These are phyloP conservation scores for Ormyrus nitidulus DNA, from an alignment of 2,888 invertebrate genomes.

Conservation along the genomic window DNA sequence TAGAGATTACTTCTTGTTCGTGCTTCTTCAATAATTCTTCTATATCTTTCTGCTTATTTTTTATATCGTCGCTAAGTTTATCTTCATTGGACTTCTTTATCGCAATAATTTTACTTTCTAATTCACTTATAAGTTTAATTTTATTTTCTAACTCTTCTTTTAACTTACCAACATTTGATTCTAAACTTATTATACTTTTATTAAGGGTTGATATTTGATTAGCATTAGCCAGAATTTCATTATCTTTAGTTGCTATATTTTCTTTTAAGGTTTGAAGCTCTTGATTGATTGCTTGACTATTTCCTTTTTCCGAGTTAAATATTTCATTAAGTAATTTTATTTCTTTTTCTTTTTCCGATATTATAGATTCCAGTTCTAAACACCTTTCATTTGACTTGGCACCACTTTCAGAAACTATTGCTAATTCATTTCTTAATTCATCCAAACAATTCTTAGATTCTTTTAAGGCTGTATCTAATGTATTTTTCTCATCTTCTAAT, in stretches of 20 bases:
- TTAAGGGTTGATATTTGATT: slow-evolving; percentile 77
- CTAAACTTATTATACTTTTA: slow-evolving; percentile 72
- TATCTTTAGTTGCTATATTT: slow-evolving; percentile 76
- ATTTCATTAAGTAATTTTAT: slow-evolving; percentile 72
- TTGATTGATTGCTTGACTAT: slow-evolving; percentile 43
- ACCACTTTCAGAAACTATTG: slow-evolving; percentile 48
- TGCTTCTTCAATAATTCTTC: slow-evolving; percentile 70
- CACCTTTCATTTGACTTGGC: slow-evolving; percentile 50
- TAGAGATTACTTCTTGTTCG: slow-evolving; percentile 68
- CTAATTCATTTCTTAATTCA: slow-evolving; percentile 54
- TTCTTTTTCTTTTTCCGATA: slow-evolving; percentile 57
- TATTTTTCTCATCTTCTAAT: slow-evolving; percentile 56
- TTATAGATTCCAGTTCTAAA: slow-evolving; percentile 54
- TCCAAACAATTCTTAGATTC: slow-evolving; percentile 54
- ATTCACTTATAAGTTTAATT: slow-evolving; percentile 74
- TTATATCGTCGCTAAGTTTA: slow-evolving; percentile 11
- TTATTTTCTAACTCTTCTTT: slow-evolving; percentile 61
- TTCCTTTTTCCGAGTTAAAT: slow-evolving; percentile 76
- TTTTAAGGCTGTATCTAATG: slow-evolving; percentile 59
- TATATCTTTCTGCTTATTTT: slow-evolving; percentile 47
- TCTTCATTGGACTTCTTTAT: slow-evolving; percentile 72
- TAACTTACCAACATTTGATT: slow-evolving; percentile 61
- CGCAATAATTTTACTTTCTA: slow-evolving; percentile 75
- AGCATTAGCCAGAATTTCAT: slow-evolving; percentile 76
- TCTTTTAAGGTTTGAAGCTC: slow-evolving; percentile 71